Conservation (phyloP, 2,888 invertebrate species). For the Drosophila sordidapex region DNA sequence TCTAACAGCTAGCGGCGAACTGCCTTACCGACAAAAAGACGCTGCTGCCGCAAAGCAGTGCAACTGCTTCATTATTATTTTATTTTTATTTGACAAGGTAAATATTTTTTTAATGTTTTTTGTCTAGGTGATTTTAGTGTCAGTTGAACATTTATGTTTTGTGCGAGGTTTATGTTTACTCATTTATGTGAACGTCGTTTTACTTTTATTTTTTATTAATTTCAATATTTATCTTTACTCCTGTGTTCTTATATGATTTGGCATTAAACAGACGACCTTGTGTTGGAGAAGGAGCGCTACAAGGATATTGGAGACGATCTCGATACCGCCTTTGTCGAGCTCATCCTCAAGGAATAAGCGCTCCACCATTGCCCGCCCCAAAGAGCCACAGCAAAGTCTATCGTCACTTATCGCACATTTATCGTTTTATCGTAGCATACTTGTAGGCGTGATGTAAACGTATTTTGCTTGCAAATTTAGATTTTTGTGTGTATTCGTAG, state of each 20-base stretch:
- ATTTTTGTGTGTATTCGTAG: slow-evolving; percentile 45
- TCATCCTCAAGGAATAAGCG: slow-evolving; percentile 90
- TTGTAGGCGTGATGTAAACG: slow-evolving; percentile 55
- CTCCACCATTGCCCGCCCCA: slow-evolving; percentile 51
- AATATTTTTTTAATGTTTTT: slow-evolving; percentile 30
- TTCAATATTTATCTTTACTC: slow-evolving; percentile 41
- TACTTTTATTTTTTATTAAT: slow-evolving; percentile 54
- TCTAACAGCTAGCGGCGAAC: slow-evolving; percentile 61
- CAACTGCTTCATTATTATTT: slow-evolving; percentile 40
- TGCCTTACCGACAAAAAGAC: slow-evolving; percentile 41
- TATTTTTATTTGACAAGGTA: slow-evolving; percentile 38
- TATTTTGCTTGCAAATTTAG: slow-evolving; percentile 48
- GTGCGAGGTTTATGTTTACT: slow-evolving; percentile 42
- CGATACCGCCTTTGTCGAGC: slow-evolving; percentile 99
- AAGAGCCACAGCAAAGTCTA: slow-evolving; percentile 50
- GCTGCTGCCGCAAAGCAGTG: slow-evolving; percentile 38
- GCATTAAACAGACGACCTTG: slow-evolving; percentile 91
- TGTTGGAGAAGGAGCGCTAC: slow-evolving; percentile 99
- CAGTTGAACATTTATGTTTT: slow-evolving; percentile 35
- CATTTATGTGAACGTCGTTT: slow-evolving; percentile 34
- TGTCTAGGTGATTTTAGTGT: slow-evolving; percentile 27
- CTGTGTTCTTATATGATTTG: slow-evolving; percentile 57
- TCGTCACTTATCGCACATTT: slow-evolving; percentile 51
- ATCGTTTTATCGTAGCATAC: slow-evolving; percentile 62
- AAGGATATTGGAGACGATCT: slow-evolving; percentile 99